Evolutionary conservation across 92 coral and sea anemone species (phyloP), one percentile per base, ranked within the genome.

Genomic region (Palythoa heliodiscus): DNA sequence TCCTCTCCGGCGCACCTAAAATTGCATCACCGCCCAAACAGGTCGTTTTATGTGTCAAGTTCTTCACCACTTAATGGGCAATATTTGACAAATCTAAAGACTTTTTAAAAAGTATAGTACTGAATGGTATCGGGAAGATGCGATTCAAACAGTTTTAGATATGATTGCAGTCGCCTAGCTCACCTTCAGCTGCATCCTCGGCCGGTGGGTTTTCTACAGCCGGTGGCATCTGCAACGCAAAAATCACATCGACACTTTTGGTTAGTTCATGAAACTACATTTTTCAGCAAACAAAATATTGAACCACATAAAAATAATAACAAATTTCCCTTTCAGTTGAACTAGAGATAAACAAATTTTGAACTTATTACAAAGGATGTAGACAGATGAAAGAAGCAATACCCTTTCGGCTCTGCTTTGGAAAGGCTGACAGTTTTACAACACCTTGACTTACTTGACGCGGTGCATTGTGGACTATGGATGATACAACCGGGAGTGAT

Each of bases 201-300:
- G 98, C 88, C 71, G 97, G 96, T 89, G 98, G 98, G 91, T 96
- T 96, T 80, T 94, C 98, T 47, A 96, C 98, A 61, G 98, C 96
- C 66, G 98, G 98, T 47, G 98, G 89, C 97, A 95, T 96, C 98
- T 93, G 86, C 69, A 82, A 88, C 47, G 82, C 73, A 70, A 90
- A 69, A 50, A 58, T 70, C 60, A n/a, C 66, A 53, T 53, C 58
- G 64, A 48, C 76, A 85, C 38, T 53, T 61, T 61, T 73, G 24
- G 15, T 67, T 38, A 83, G 29, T 50, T 52, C 84, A 25, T 11
- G 77, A 57, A 25, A 82, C 75, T 58, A 14, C n/a, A 24, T 12
- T 2, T 43, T 5, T 37, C 38, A 43, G 17, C 11, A 15, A 14
- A 58, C 23, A 25, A 61, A 85, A 87, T 75, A 39, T 40, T 29